These are phyloP conservation scores for Esox lucius DNA, from an alignment of 2,797 vertebrate species.

Conservation along the genomic window DNA sequence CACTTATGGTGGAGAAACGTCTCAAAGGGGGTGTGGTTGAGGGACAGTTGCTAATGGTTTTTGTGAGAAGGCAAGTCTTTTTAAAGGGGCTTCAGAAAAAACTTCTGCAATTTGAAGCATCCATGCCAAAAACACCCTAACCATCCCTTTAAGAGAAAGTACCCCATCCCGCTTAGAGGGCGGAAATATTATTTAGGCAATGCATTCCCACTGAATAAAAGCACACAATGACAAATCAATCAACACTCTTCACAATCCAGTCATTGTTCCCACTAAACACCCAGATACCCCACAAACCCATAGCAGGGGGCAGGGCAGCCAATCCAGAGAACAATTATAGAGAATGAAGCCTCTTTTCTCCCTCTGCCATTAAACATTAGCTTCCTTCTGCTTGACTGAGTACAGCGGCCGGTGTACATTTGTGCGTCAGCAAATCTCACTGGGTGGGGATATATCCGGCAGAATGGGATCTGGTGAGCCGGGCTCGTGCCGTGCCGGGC, in stretches of 20 bases:
- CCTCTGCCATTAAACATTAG: conserved; percentile 38
- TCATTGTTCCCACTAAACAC: background rate
- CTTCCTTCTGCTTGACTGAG: conserved; percentile 43
- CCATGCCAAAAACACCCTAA: too few relatives aligned
- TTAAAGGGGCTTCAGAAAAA: background rate
- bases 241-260: too few relatives aligned
- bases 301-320: conserved; percentile 17
- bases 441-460: conserved; percentile 16
- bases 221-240: too few relatives aligned
- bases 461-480: conserved; percentile 18
- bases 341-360: conserved; percentile 18
- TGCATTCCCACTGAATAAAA: too few relatives aligned
- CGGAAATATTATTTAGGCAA: too few relatives aligned
- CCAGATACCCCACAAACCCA: conserved; percentile 14
- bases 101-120: too few relatives aligned
- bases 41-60: background rate
- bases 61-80: background rate
- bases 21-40: background rate
- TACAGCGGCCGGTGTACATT: conserved; percentile 32
- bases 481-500: conserved; percentile 33
- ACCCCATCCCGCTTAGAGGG: too few relatives aligned
- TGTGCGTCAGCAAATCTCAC: conserved; percentile 57
- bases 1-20: conserved; percentile 23
- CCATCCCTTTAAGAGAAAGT: too few relatives aligned
- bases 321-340: conserved; percentile 20